These are phyloP conservation scores for Micromys minutus DNA, from an alignment of 2,113 vertebrate species.

Conservation along the genomic window DNA sequence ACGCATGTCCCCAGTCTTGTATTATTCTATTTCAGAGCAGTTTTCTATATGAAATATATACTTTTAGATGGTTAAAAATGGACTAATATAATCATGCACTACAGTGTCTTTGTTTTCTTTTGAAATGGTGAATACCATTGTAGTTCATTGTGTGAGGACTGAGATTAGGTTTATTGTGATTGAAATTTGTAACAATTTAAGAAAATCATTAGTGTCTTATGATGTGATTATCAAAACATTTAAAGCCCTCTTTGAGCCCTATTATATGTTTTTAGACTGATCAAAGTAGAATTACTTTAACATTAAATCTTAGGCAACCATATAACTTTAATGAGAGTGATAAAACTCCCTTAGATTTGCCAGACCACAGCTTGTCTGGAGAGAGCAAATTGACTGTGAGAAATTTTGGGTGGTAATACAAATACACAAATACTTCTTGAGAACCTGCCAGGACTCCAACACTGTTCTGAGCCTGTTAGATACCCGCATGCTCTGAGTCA, in stretches of 20 bases:
- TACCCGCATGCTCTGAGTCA: background rate
- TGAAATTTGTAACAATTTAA: constrained; percentile 8
- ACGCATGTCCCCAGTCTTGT: background rate
- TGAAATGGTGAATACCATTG: background rate
- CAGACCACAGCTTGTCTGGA: constrained; percentile 22
- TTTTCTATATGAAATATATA: background rate
- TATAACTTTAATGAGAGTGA: background rate
- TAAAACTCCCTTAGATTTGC: constrained; percentile 22
- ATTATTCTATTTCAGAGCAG: background rate
- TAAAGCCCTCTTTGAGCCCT: background rate
- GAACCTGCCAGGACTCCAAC: background rate
- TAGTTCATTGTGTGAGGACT: background rate
- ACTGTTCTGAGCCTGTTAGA: background rate
- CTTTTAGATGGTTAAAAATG: background rate
- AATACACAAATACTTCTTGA: constrained; percentile 3
- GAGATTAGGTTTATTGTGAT: background rate
- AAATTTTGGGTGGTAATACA: constrained; percentile 39
- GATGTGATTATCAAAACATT: background rate
- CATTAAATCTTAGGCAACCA: background rate
- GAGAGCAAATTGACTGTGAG: constrained; percentile 33
- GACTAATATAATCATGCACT: background rate
- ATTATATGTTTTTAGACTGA: constrained; percentile 48
- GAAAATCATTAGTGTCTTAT: background rate
- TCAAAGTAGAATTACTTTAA: constrained; percentile 50
- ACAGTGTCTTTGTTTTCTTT: background rate